These are phyloP conservation scores for Synanceia verrucosa DNA, from an alignment of 2,797 vertebrate species.

Conservation along the genomic window DNA sequence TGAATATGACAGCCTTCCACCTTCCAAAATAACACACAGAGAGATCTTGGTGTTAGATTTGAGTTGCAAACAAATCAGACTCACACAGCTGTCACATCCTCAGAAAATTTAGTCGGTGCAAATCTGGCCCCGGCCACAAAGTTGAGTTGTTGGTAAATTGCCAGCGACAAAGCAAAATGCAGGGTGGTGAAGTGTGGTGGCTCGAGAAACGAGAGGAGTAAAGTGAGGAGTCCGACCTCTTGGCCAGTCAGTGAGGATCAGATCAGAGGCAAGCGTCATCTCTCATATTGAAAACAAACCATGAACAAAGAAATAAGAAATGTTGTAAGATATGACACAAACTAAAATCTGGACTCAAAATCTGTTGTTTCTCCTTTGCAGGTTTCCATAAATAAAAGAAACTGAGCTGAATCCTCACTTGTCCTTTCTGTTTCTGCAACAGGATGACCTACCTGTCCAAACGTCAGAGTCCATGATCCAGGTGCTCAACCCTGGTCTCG, in stretches of 20 bases:
- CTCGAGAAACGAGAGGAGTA: slow-evolving; percentile 11
- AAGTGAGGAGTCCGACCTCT: slow-evolving; percentile 43
- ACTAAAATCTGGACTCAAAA: slow-evolving; percentile 6
- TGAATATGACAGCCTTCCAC: slow-evolving; percentile 1
- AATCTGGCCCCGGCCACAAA: slow-evolving; percentile 9
- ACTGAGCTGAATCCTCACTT: slow-evolving; percentile 10
- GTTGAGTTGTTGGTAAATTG: slow-evolving; percentile 33
- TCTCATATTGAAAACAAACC: slow-evolving; percentile 30
- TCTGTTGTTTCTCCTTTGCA: slow-evolving; percentile 5
- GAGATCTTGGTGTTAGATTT: not conserved
- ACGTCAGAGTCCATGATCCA: slow-evolving; percentile 40
- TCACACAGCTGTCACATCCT: not conserved
- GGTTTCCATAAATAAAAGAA: slow-evolving; percentile 27
- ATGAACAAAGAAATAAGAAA: slow-evolving; percentile 3
- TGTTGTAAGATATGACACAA: slow-evolving; percentile 22
- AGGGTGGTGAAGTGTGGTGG: slow-evolving; percentile 18
- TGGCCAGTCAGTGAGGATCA: slow-evolving; percentile 45
- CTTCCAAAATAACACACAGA: slow-evolving; percentile 16
- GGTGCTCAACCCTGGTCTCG: slow-evolving; percentile 29
- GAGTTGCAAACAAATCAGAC: slow-evolving; percentile 12
- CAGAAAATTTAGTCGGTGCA: not conserved
- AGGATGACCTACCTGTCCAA: slow-evolving; percentile 44
- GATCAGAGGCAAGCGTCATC: slow-evolving; percentile 16
- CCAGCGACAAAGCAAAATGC: slow-evolving; percentile 10
- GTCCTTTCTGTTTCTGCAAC: slow-evolving; percentile 23